Conservation (phyloP, 2,888 invertebrate species). For the Drosophila colorata region DNA sequence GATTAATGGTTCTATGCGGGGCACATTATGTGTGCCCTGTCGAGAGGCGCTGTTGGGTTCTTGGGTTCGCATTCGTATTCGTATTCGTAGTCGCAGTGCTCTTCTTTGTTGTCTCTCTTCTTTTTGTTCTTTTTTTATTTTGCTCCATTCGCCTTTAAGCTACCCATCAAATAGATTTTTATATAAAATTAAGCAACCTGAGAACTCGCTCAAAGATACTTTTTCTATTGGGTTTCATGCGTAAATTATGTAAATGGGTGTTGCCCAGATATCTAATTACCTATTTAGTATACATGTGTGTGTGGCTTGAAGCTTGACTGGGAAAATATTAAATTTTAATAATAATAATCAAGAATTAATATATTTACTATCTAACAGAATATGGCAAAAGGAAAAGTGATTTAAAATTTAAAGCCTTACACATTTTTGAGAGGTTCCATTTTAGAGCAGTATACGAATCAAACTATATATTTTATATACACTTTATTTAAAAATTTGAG, state of each 20-base stretch:
- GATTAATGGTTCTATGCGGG: slow-evolving; percentile 84
- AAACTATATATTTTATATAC: too few relatives aligned
- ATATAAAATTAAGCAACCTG: slow-evolving; percentile 50
- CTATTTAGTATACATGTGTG: slow-evolving; percentile 35
- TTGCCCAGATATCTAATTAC: slow-evolving; percentile 49
- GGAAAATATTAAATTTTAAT: too few relatives aligned
- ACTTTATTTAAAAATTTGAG: too few relatives aligned
- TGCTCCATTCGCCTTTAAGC: slow-evolving; percentile 57
- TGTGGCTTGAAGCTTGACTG: background rate
- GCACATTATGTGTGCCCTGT: slow-evolving; percentile 80
- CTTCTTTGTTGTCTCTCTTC: slow-evolving; percentile 51
- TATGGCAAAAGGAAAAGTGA: too few relatives aligned
- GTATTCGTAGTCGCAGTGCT: slow-evolving; percentile 34
- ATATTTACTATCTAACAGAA: too few relatives aligned
- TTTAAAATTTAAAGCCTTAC: too few relatives aligned
- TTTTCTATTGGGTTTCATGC: background rate
- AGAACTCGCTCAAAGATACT: slow-evolving; percentile 28
- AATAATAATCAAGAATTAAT: too few relatives aligned
- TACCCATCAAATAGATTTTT: slow-evolving; percentile 64
- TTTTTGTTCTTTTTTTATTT: slow-evolving; percentile 9
- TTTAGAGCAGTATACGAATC: too few relatives aligned
- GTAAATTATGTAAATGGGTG: slow-evolving; percentile 43
- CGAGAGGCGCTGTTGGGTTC: slow-evolving; percentile 41
- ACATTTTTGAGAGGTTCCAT: too few relatives aligned
- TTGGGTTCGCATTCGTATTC: slow-evolving; percentile 24